A percentile compares a stretch with the other conserved stretches of the same genome.
Conservation (phyloP, 2,797 vertebrate species). For the Cyclura pinguis region DNA sequence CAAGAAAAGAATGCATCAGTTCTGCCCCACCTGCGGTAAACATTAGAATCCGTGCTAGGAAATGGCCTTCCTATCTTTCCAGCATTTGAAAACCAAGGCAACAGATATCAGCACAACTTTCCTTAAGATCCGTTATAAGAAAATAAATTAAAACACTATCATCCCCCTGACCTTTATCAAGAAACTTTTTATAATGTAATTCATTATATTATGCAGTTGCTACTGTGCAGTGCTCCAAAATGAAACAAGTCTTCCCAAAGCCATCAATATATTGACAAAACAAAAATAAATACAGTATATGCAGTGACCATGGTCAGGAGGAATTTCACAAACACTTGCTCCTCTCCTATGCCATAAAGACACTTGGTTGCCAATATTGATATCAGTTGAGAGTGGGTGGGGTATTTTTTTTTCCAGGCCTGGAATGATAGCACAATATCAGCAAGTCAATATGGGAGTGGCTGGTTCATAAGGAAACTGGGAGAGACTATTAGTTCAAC, state of each 20-base stretch:
- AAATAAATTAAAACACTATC: not conserved
- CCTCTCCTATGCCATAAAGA: not conserved
- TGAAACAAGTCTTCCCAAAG: not conserved
- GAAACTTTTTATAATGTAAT: not conserved
- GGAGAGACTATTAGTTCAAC: not conserved
- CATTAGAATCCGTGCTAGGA: not conserved
- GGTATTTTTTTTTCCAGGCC: not conserved
- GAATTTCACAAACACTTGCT: not conserved
- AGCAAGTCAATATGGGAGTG: not conserved
- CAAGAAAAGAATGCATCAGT: not conserved
- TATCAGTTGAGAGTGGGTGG: not conserved
- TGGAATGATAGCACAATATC: not conserved
- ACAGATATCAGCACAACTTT: too few relatives aligned
- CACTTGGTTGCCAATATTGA: not conserved
- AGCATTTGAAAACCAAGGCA: not conserved
- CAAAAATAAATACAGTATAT: not conserved
- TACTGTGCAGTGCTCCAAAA: not conserved
- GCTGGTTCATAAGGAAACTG: not conserved
- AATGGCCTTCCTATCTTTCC: not conserved
- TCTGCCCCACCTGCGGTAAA: not conserved
- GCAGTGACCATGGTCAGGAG: not conserved
- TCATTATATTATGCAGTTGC: not conserved
- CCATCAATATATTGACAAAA: not conserved
- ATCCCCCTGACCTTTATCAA: not conserved
- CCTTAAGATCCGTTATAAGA: not conserved